These are phyloP conservation scores for Galago senegalensis DNA, from an alignment of 2,797 vertebrate genomes.

Conservation along the genomic window DNA sequence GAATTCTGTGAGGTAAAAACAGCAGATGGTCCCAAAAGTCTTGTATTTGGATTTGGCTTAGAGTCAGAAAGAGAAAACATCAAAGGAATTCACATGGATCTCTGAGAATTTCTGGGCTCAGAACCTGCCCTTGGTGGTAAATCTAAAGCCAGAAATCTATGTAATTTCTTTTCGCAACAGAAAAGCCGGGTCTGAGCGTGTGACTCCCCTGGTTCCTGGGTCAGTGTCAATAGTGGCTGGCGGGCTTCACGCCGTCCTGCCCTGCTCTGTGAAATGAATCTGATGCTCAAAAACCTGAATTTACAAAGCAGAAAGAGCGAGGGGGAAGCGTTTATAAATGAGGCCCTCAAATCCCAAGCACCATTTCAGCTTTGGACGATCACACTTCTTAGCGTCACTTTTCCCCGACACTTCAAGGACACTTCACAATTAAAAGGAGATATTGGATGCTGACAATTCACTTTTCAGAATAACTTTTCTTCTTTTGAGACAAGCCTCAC, in stretches of 20 bases:
- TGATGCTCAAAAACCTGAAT: background rate
- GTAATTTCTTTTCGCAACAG: background rate
- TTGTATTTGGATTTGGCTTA: background rate
- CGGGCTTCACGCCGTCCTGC: background rate
- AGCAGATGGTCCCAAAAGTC: background rate
- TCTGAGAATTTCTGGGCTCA: background rate
- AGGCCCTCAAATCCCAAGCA: background rate
- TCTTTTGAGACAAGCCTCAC: too few species aligned
- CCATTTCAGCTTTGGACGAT: background rate
- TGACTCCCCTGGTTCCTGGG: rapidly evolving
- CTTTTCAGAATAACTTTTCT: background rate
- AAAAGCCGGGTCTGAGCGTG: background rate
- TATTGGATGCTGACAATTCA: rapidly evolving
- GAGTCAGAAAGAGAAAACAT: background rate
- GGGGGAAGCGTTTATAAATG: background rate
- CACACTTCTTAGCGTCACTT: background rate
- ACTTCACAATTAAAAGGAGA: rapidly evolving
- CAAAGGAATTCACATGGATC: background rate
- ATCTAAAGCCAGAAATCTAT: background rate
- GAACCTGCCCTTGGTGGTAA: background rate
- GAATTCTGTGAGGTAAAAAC: rapidly evolving
- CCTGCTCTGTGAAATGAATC: background rate
- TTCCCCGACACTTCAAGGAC: background rate
- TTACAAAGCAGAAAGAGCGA: background rate
- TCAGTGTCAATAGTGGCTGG: rapidly evolving